Evolutionary conservation across 1,140 invertebrate genomes (phyloP).

Genomic region (Trachelipus rathkii): DNA sequence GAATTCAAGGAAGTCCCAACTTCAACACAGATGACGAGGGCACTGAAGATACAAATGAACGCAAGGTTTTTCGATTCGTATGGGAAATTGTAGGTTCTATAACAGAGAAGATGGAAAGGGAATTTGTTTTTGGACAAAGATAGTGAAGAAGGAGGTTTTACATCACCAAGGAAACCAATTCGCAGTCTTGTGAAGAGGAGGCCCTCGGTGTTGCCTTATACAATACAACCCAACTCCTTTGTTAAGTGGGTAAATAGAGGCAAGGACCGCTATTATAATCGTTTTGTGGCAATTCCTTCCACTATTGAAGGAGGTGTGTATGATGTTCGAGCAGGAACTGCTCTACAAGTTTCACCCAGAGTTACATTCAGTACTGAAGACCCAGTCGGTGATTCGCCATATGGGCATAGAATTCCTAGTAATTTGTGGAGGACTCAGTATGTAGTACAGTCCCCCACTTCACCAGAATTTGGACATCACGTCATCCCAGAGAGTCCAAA

Average conservation of each 20-base stretch:
- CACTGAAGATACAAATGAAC: conserved; percentile 29
- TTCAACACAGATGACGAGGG: neutral
- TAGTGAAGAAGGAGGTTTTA: conserved; percentile 77
- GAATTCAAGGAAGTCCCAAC: neutral
- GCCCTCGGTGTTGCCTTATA: neutral
- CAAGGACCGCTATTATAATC: neutral
- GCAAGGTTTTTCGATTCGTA: conserved; percentile 25
- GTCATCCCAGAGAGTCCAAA: conserved; percentile 46
- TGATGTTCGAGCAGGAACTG: conserved; percentile 40
- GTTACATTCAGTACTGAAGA: conserved; percentile 64
- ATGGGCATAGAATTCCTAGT: neutral
- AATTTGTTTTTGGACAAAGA: conserved; percentile 67
- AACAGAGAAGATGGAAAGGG: conserved; percentile 61
- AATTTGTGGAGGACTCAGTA: neutral
- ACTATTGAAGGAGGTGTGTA: conserved; percentile 44
- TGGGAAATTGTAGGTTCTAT: conserved; percentile 20
- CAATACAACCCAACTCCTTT: neutral
- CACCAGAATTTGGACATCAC: conserved; percentile 46
- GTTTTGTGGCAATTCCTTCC: conserved; percentile 30
- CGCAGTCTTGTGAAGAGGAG: conserved; percentile 49
- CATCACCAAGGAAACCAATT: conserved; percentile 38
- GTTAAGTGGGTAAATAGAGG: conserved; percentile 1
- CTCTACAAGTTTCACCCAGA: conserved; percentile 51
- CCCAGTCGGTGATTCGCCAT: conserved; percentile 51
- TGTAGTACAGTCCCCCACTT: conserved; percentile 1